Percentiles rank a stretch among this genome's conserved stretches.
These are phyloP conservation scores for Cataglyphis altisquamis DNA, from an alignment of 2,888 invertebrate genomes.

Conservation along the genomic window DNA sequence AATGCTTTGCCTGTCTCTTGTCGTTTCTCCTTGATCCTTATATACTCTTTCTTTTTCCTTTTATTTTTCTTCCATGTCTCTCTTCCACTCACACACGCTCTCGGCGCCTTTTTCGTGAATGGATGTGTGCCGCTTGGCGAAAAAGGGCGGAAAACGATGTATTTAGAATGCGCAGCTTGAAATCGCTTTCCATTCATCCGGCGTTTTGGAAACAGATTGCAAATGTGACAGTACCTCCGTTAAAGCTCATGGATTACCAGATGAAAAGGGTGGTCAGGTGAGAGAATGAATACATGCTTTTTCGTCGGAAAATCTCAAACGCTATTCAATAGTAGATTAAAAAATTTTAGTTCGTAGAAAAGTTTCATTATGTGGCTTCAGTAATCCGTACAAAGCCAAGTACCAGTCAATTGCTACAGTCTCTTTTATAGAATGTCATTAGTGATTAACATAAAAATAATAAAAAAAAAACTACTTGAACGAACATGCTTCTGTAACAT, in stretches of 20 bases:
- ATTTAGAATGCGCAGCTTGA: constrained; percentile 73
- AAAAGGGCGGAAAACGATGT: constrained; percentile 68
- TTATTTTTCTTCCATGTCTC: constrained; percentile 48
- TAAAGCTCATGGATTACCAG: constrained; percentile 38
- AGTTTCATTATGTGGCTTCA: background rate
- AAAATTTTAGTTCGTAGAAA: constrained; percentile 9
- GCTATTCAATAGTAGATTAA: constrained; percentile 45
- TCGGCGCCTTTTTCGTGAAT: constrained; percentile 52
- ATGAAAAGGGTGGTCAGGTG: constrained; percentile 49
- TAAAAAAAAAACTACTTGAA: background rate
- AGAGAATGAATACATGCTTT: constrained; percentile 7
- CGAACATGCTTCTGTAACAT: background rate
- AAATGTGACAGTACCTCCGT: constrained; percentile 29
- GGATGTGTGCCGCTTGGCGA: constrained; percentile 58
- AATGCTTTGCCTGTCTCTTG: constrained; percentile 31
- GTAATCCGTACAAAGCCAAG: constrained; percentile 23
- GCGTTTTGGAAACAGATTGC: constrained; percentile 55
- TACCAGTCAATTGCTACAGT: constrained; percentile 7
- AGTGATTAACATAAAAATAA: background rate
- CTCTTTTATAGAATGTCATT: background rate
- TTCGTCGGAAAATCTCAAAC: constrained; percentile 43
- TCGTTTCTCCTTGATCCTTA: constrained; percentile 1
- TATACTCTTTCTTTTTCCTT: constrained; percentile 33
- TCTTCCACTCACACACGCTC: background rate
- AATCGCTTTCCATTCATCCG: constrained; percentile 73